Base-by-base conservation (phyloP, 2,888 invertebrate genomes). In the Drosophila mayaguana region DNA sequence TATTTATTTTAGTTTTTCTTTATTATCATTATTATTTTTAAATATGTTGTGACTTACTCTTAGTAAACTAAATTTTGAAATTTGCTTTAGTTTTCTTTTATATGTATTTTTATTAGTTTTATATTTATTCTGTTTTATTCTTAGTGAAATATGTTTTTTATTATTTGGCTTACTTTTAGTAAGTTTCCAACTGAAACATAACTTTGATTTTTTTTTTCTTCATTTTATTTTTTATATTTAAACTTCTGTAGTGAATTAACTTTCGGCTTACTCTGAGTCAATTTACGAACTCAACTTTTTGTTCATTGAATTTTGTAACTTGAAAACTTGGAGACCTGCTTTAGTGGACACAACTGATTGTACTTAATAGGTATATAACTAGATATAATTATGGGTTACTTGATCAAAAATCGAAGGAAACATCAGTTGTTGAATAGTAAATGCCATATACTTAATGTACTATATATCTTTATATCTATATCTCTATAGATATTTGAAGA, bases 351-450 rank as follows among this genome's bases (percentile, higher is more conserved):
- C 63, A 66, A 68, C 51, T 79, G 82, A 85, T 83, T 83, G 88
- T 88, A 83, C 83, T 88, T 83, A 83, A 72, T 82, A 69, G 88
- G 88, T 83, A 83, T 88, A 83, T 85, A 50, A 50, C 50, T 50
- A 34, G 60, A 5, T 72, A 32, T 65, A 57, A 62, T 45, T 64
- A 60, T 76, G 62, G 59, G 68, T 75, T 63, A 80, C 61, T 63
- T 80, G 80, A 65, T 75, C 60, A 79, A 70, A 77, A 77, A 70
- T 77, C 46, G 60, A 81, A 76, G 57, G 73, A 80, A 80, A 82
- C 80, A 77, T 80, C 78, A 25, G 73, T 71, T 68, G 61, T 79
- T 43, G 56, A 75, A 48, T 70, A 85, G 74, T 71, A 59, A 51
- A 70, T 75, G 62, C 36, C 50, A 61, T 38, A 59, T 45, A n/a